These are phyloP conservation scores for Oligia fasciuncula DNA, from an alignment of 2,888 invertebrate genomes.

Conservation along the genomic window DNA sequence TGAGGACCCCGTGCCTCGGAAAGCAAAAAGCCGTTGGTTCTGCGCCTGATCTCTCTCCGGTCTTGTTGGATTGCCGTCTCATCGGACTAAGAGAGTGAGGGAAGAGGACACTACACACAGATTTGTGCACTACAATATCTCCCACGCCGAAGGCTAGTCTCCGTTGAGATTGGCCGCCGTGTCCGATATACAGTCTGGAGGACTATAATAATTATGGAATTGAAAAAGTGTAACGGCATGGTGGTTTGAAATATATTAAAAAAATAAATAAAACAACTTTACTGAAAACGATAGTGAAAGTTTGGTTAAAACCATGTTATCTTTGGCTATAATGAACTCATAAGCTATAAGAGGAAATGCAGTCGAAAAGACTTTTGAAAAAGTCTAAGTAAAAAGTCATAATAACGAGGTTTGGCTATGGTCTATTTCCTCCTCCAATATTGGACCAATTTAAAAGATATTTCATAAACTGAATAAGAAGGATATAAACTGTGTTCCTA, in stretches of 20 bases:
- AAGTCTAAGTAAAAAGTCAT: too few species aligned
- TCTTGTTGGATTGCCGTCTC: background rate
- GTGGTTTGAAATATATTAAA: background rate
- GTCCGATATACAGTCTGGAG: background rate
- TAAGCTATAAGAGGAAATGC: too few species aligned
- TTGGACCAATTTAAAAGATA: too few species aligned
- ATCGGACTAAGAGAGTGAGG: background rate
- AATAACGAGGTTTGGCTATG: too few species aligned
- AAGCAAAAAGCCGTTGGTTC: background rate
- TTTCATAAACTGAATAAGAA: too few species aligned
- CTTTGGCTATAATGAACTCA: background rate
- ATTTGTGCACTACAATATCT: background rate
- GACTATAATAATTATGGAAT: background rate
- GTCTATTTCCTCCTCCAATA: too few species aligned
- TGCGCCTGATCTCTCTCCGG: background rate
- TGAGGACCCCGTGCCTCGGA: background rate
- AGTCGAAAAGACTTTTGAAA: too few species aligned
- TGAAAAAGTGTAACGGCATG: background rate
- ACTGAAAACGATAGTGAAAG: background rate
- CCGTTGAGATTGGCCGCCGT: too few species aligned
- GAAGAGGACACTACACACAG: background rate
- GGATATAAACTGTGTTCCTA: too few species aligned
- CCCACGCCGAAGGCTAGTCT: too few species aligned
- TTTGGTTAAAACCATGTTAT: background rate
- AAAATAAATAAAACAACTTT: background rate